phyloP scores from a whole-genome alignment of 2,113 vertebrate species.

The Sinocyclocheilus grahami region DNA sequence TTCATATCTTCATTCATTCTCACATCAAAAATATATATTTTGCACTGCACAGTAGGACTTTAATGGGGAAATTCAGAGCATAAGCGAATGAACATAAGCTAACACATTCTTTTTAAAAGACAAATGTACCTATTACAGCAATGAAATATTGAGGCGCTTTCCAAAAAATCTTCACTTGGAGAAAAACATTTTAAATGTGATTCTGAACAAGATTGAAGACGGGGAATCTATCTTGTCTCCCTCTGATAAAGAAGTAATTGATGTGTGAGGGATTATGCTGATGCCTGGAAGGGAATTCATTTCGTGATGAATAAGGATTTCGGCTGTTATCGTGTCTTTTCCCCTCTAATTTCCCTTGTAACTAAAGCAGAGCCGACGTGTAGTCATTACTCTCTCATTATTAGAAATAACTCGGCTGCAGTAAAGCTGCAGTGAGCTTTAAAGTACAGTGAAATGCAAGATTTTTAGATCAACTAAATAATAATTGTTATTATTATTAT shows the following conservation, averaged over 20 bases:
- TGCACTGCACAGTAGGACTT: background rate
- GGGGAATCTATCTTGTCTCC: conserved; percentile 18
- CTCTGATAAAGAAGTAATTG: conserved; percentile 43
- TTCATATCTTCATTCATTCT: background rate
- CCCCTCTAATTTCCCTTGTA: conserved; percentile 21
- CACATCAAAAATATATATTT: conserved; percentile 9
- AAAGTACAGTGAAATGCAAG: background rate
- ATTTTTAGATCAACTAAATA: background rate
- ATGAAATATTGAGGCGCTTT: background rate
- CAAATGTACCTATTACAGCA: conserved; percentile 11
- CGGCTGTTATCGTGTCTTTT: conserved; percentile 31
- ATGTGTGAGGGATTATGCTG: conserved; percentile 36
- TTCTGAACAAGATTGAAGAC: conserved; percentile 31
- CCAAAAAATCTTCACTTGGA: conserved; percentile 3
- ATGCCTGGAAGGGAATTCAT: conserved; percentile 36
- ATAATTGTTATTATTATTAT: background rate
- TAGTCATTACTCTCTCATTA: conserved; percentile 35
- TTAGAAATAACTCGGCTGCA: background rate
- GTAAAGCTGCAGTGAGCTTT: background rate
- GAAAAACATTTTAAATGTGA: background rate
- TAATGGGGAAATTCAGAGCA: background rate
- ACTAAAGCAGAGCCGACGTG: conserved; percentile 5
- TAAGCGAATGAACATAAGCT: background rate
- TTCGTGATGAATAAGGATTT: conserved; percentile 39
- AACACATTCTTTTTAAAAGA: conserved; percentile 9